Conservation (phyloP, 1,140 invertebrate species). For the Drosophila tani region DNA sequence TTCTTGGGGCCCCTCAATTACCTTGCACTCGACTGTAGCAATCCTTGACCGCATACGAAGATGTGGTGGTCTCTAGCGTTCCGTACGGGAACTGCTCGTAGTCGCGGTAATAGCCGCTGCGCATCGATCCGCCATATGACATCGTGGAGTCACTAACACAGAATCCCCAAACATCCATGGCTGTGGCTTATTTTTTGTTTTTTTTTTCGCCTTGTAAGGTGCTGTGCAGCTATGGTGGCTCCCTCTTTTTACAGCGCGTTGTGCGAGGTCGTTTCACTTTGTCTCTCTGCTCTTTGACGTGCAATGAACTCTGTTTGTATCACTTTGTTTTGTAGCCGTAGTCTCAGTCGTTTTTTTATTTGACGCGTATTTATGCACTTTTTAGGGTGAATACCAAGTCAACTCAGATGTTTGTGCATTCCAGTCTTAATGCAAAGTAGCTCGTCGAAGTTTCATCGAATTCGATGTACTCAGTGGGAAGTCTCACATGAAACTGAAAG, state of each 20-base stretch:
- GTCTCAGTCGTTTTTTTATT: slow-evolving; percentile 43
- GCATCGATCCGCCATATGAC: slow-evolving; percentile 85
- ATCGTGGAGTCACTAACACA: slow-evolving; percentile 81
- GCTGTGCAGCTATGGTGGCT: slow-evolving; percentile 20
- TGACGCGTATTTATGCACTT: slow-evolving; percentile 51
- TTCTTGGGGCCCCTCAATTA: slow-evolving; percentile 46
- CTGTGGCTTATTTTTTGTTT: slow-evolving; percentile 20
- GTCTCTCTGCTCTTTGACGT: slow-evolving; percentile 61
- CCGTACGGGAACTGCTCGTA: slow-evolving; percentile 85
- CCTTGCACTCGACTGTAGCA: slow-evolving; percentile 83
- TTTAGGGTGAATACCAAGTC: slow-evolving; percentile 44
- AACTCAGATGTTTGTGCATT: slow-evolving; percentile 58
- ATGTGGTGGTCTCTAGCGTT: slow-evolving; percentile 64
- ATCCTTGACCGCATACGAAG: slow-evolving; percentile 71
- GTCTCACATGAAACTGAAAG: slow-evolving; percentile 68
- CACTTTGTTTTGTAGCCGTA: slow-evolving; percentile 42
- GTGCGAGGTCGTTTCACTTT: slow-evolving; percentile 79
- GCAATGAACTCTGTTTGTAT: slow-evolving; percentile 70
- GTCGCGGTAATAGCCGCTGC: slow-evolving; percentile 85
- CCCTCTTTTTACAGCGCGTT: slow-evolving; percentile 53
- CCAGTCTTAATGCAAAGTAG: slow-evolving; percentile 44
- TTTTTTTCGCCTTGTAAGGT: slow-evolving; percentile 28
- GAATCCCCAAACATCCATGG: slow-evolving; percentile 83
- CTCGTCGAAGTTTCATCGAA: slow-evolving; percentile 27
- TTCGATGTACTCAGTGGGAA: slow-evolving; percentile 55